phyloP scores from a whole-genome alignment of 2,113 vertebrate genomes.

The Macaca mulatta region DNA sequence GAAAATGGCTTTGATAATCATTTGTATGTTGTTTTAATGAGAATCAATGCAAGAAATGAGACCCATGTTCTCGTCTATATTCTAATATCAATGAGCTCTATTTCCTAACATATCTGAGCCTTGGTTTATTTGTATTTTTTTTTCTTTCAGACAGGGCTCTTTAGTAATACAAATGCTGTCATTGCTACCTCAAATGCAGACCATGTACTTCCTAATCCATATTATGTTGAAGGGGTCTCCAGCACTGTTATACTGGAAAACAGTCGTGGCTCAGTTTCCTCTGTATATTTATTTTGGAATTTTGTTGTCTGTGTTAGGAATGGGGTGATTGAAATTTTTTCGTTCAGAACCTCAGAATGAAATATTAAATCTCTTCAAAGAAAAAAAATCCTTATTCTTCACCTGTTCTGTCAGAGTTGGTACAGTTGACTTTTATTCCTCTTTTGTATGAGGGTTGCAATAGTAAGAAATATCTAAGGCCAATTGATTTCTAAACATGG shows the following conservation, averaged over 20 bases:
- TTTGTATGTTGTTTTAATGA: neutral
- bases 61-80: neutral
- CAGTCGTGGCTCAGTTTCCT: neutral
- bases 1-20: neutral
- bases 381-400: neutral
- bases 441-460: neutral
- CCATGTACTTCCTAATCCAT: neutral
- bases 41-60: neutral
- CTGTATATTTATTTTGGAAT: constrained; percentile 6
- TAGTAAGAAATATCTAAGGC: neutral
- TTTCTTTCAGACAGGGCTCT: neutral
- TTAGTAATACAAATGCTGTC: neutral
- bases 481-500: neutral
- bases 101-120: neutral
- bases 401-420: neutral
- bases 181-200: neutral
- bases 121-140: neutral
- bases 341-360: neutral
- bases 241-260: neutral
- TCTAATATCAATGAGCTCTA: neutral
- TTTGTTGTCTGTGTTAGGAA: neutral
- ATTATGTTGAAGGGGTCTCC: neutral
- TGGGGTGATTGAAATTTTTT: neutral
- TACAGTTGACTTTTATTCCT: neutral
- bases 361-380: neutral